Evolutionary conservation across 2,113 vertebrate genomes (phyloP).

Genomic region (Nesogale talazaci): DNA sequence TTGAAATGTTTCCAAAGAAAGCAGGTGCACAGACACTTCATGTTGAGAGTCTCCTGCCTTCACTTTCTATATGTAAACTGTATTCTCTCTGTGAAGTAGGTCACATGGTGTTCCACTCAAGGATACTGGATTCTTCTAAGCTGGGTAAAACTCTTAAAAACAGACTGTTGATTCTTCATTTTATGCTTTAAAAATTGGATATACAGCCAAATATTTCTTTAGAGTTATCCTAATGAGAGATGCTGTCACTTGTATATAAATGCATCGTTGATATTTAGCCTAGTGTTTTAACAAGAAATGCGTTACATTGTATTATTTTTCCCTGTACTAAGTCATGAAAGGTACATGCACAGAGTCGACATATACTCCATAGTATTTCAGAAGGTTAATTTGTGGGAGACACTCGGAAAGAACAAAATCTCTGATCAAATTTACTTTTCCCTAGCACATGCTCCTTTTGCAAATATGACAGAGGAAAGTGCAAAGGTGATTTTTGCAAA

Average conservation of each 20-base stretch:
- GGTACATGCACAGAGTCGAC: neutral
- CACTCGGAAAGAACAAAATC: neutral
- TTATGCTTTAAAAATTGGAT: slow-evolving; percentile 58
- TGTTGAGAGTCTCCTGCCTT: slow-evolving; percentile 43
- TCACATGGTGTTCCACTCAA: slow-evolving; percentile 44
- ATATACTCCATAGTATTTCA: slow-evolving; percentile 11
- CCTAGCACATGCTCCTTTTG: neutral
- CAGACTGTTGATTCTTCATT: slow-evolving; percentile 29
- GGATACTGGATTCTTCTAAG: slow-evolving; percentile 1
- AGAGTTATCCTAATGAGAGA: neutral
- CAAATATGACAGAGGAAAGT: neutral
- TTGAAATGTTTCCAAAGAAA: slow-evolving; percentile 60
- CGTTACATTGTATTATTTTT: neutral
- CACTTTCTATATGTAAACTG: slow-evolving; percentile 8
- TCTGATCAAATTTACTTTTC: neutral
- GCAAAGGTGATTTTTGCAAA: neutral
- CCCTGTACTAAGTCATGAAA: neutral
- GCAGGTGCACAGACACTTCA: neutral
- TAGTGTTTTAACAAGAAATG: slow-evolving; percentile 62
- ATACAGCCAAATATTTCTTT: slow-evolving; percentile 64
- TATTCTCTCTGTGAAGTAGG: neutral
- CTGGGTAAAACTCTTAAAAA: slow-evolving; percentile 36
- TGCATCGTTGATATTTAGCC: neutral
- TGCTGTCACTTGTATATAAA: slow-evolving; percentile 7
- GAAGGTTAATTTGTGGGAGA: slow-evolving; percentile 34